These are phyloP conservation scores for Oreocharis arfaki DNA, from an alignment of 2,113 vertebrate genomes.

Conservation along the genomic window DNA sequence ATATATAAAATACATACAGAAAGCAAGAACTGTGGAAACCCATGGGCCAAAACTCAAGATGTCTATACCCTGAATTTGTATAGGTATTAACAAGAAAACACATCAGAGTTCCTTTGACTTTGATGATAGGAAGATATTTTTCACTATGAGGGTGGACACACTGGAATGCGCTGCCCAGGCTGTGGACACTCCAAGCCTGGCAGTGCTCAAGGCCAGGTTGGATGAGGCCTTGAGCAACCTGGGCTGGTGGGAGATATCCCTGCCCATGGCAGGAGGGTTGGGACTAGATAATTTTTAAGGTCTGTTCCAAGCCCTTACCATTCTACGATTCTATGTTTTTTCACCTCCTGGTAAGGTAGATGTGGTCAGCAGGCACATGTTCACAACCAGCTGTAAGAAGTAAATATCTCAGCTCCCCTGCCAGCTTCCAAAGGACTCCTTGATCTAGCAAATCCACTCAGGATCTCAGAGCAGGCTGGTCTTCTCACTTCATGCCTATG, in stretches of 20 bases:
- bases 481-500: not conserved
- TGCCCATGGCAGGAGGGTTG: not conserved
- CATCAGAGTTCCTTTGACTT: not conserved
- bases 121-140: not conserved
- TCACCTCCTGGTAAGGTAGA: not conserved
- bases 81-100: not conserved
- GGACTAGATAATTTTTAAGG: not conserved
- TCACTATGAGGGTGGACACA: no score
- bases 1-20: not conserved
- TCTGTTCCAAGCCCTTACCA: not conserved
- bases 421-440: not conserved
- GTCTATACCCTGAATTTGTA: not conserved
- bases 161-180: not conserved
- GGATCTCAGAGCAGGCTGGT: not conserved
- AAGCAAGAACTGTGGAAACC: not conserved
- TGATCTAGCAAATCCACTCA: rapidly evolving
- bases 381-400: not conserved
- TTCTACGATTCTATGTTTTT: not conserved
- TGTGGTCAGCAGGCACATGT: not conserved
- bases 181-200: not conserved
- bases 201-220: not conserved
- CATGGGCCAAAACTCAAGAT: not conserved
- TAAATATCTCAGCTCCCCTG: rapidly evolving
- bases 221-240: not conserved
- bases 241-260: not conserved